These are phyloP conservation scores for Spea hammondii DNA, from an alignment of 2,797 vertebrate species.

Conservation along the genomic window DNA sequence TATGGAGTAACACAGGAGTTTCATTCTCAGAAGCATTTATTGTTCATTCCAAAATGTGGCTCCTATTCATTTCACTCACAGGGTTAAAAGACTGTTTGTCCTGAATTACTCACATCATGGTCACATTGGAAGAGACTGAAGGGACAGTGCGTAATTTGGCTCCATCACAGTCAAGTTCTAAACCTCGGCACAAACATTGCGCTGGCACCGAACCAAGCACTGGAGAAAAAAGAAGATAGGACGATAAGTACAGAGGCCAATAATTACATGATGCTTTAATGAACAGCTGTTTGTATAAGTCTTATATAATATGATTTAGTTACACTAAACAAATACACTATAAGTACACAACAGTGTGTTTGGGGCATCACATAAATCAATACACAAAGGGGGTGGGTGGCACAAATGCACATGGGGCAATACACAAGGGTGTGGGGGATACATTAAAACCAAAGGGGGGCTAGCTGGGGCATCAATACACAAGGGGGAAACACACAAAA, in stretches of 20 bases:
- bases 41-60: neutral
- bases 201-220: conserved; percentile 78
- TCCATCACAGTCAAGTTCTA: conserved; percentile 85
- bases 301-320: no score
- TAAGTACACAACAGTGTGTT: no score
- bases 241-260: conserved; percentile 12
- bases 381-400: no score
- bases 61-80: neutral
- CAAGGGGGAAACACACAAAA: no score
- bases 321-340: no score
- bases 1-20: no score
- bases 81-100: neutral
- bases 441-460: no score
- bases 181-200: conserved; percentile 78
- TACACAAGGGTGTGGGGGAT: no score
- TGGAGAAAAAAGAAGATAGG: conserved; percentile 57
- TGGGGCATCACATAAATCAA: no score
- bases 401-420: no score
- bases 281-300: neutral
- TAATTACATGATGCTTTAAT: neutral
- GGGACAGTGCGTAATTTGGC: conserved; percentile 77
- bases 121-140: conserved; percentile 82
- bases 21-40: no score
- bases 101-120: conserved; percentile 83
- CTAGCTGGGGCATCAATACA: no score